Percentiles rank a stretch among this genome's conserved stretches.
phyloP scores from a whole-genome alignment of 2,113 vertebrate genomes.

The Ailurus styani region DNA sequence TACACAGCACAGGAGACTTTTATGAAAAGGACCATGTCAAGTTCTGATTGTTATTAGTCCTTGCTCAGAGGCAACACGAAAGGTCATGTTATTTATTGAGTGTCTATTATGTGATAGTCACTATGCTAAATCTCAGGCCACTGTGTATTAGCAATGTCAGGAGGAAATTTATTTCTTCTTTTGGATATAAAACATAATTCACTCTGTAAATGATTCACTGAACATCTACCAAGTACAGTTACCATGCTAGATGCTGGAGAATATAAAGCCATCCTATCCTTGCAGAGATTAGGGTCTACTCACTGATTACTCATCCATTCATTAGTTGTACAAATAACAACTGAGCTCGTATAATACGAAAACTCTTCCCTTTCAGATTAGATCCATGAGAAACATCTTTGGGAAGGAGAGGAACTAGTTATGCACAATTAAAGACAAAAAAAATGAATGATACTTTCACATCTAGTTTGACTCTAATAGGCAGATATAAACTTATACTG shows the following conservation, averaged over 20 bases:
- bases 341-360: neutral
- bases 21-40: conserved; percentile 10
- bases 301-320: neutral
- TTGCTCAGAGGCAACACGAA: conserved; percentile 25
- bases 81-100: conserved; percentile 32
- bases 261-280: neutral
- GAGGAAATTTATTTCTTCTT: conserved; percentile 13
- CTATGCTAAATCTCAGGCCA: neutral
- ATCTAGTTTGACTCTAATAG: neutral
- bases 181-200: neutral
- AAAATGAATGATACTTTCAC: neutral
- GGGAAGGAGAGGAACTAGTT: neutral
- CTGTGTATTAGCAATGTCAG: neutral
- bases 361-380: neutral
- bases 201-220: conserved; percentile 7
- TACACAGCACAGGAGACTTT: neutral
- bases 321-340: neutral
- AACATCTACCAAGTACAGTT: neutral
- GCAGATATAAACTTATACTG: neutral
- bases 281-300: neutral
- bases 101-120: neutral
- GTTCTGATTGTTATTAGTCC: conserved; percentile 9
- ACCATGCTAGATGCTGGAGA: neutral
- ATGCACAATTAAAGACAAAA: neutral
- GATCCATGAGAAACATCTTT: neutral